These are phyloP conservation scores for Drosophila kurseongensis DNA, from an alignment of 1,140 invertebrate genomes.

Conservation along the genomic window DNA sequence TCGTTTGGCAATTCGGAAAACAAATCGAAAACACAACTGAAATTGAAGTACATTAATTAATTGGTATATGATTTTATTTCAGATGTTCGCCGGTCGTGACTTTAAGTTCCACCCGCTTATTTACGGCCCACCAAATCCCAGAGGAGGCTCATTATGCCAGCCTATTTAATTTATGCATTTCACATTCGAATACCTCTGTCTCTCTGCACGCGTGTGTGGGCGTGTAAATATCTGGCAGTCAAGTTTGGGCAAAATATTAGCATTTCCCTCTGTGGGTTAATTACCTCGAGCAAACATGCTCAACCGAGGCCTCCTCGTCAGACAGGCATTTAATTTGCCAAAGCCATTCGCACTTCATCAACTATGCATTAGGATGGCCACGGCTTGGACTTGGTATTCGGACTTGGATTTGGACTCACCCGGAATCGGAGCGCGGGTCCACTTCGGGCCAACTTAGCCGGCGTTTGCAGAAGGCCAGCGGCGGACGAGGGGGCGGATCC, in stretches of 20 bases:
- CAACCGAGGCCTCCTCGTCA: not conserved
- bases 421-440: conserved; percentile 91
- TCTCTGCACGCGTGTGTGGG: not conserved
- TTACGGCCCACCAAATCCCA: conserved; percentile 28
- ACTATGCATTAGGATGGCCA: conserved; percentile 51
- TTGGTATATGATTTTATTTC: conserved; percentile 74
- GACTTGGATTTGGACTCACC: conserved; percentile 86
- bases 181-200: conserved; percentile 40
- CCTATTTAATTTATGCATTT: conserved; percentile 61
- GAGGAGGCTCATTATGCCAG: conserved; percentile 37
- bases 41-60: conserved; percentile 80
- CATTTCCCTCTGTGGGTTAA: conserved; percentile 55
- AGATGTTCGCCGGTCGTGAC: conserved; percentile 14
- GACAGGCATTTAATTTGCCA: conserved; percentile 48
- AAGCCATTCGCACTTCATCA: conserved; percentile 73
- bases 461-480: conserved; percentile 89
- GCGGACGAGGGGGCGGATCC: conserved; percentile 86
- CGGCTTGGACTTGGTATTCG: too few species aligned
- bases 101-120: conserved; percentile 27
- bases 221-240: conserved; percentile 19
- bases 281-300: conserved; percentile 51
- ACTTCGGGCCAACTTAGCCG: conserved; percentile 92
- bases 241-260: conserved; percentile 34
- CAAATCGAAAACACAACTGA: conserved; percentile 51
- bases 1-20: conserved; percentile 28